Evolutionary conservation across 2,113 vertebrate species (phyloP).

Genomic region (Spea multiplicata): DNA sequence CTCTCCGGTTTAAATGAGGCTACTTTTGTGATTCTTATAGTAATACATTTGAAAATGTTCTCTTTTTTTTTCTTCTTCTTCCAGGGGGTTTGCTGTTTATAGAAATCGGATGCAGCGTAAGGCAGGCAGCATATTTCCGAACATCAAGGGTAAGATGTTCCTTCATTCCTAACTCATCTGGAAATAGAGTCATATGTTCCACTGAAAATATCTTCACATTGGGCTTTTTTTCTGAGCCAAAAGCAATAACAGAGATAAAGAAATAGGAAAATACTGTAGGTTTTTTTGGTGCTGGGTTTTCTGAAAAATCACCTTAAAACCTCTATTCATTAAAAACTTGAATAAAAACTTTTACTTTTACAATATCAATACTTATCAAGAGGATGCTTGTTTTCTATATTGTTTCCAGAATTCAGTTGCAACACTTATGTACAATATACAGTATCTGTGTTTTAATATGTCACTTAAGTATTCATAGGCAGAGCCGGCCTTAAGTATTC

Average conservation of each 20-base stretch:
- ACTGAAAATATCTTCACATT: conserved; percentile 9
- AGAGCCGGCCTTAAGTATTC: no score
- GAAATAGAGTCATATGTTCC: conserved; percentile 30
- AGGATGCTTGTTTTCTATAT: no score
- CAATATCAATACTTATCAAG: no score
- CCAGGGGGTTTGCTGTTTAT: conserved; percentile 22
- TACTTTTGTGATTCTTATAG: conserved; percentile 8
- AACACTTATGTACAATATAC: no score
- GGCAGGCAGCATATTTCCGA: conserved; percentile 3
- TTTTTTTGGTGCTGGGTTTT: neutral
- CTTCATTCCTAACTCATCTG: conserved; percentile 28
- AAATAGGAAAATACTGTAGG: conserved; percentile 11
- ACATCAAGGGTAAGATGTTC: conserved; percentile 31
- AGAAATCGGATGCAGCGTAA: conserved; percentile 24
- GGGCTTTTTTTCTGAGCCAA: conserved; percentile 8
- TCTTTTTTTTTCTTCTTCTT: neutral
- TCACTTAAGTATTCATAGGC: no score
- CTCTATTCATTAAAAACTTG: no score
- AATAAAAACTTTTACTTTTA: no score
- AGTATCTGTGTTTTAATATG: no score
- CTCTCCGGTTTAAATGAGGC: neutral
- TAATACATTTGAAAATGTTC: conserved; percentile 2
- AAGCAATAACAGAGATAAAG: conserved; percentile 21
- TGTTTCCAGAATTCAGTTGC: no score
- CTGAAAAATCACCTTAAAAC: conserved; percentile 9